A percentile compares a stretch with the other conserved stretches of the same genome.
These are phyloP conservation scores for Bagarius yarrelli DNA, from an alignment of 2,113 vertebrate genomes.

Conservation along the genomic window DNA sequence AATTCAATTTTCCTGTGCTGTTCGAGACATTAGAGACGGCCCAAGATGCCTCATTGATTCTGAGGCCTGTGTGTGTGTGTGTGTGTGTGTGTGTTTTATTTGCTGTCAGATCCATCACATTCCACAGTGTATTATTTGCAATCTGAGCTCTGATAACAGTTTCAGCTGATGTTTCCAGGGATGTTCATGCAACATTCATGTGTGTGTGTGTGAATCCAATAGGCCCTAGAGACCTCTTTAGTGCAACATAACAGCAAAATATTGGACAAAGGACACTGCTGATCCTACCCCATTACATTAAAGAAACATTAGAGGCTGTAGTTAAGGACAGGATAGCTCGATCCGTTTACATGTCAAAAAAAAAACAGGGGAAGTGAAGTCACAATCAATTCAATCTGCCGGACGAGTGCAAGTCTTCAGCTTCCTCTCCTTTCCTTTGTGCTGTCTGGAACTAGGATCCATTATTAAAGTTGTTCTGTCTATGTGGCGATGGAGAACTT, in stretches of 20 bases:
- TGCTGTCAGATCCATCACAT: conserved; percentile 39
- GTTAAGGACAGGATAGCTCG: conserved; percentile 47
- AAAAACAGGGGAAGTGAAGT: conserved; percentile 50
- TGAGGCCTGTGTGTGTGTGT: conserved; percentile 5
- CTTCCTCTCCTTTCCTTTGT: conserved; percentile 41
- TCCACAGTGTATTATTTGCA: conserved; percentile 53
- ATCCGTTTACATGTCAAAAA: conserved; percentile 76
- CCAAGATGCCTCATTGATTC: conserved; percentile 52
- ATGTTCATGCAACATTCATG: conserved; percentile 27
- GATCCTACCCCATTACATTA: conserved; percentile 82
- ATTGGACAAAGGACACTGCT: conserved; percentile 73
- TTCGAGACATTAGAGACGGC: conserved; percentile 40
- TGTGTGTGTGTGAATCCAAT: conserved; percentile 62
- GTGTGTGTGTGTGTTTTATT: conserved; percentile 7
- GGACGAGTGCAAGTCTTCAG: conserved; percentile 20
- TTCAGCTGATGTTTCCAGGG: conserved; percentile 46
- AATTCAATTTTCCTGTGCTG: conserved; percentile 46
- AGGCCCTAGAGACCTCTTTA: conserved; percentile 71
- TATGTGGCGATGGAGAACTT: no score
- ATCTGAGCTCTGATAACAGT: conserved; percentile 32
- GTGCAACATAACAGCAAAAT: conserved; percentile 75
- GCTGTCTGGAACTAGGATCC: conserved; percentile 21
- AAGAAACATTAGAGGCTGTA: conserved; percentile 76
- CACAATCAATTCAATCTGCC: conserved; percentile 79
- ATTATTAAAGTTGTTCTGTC: no score